Conservation (phyloP, 2,888 invertebrate species). For the Leptarthrus brevirostris region DNA sequence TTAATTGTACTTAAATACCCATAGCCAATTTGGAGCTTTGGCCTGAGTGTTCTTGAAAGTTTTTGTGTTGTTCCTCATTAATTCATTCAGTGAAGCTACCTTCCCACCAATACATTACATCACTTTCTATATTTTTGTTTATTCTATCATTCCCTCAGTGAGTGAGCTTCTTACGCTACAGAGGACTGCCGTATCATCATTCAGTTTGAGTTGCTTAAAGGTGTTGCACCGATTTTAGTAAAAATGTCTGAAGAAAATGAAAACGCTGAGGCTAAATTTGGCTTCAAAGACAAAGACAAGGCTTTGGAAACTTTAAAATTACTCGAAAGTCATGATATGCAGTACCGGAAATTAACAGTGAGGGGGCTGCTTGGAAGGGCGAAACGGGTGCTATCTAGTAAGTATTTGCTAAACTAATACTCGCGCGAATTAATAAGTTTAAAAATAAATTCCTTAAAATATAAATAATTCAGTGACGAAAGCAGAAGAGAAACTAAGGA, state of each 20-base stretch:
- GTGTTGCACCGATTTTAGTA: neutral
- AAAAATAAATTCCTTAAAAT: slow-evolving; percentile 57
- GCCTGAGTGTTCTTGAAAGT: neutral
- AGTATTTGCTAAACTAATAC: slow-evolving; percentile 55
- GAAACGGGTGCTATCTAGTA: slow-evolving; percentile 69
- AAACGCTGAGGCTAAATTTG: slow-evolving; percentile 73
- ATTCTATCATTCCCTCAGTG: slow-evolving; percentile 7
- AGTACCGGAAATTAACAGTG: slow-evolving; percentile 75
- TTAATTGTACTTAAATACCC: neutral
- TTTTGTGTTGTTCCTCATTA: neutral
- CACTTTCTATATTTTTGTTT: slow-evolving; percentile 8
- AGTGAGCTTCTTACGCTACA: neutral
- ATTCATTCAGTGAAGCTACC: neutral
- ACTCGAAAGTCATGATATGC: slow-evolving; percentile 73
- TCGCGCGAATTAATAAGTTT: slow-evolving; percentile 52
- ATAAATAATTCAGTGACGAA: slow-evolving; percentile 72
- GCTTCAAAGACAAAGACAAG: slow-evolving; percentile 79
- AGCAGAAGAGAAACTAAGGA: slow-evolving; percentile 76
- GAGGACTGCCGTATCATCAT: neutral
- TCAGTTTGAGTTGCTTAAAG: neutral
- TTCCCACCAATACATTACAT: slow-evolving; percentile 9
- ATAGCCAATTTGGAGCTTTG: neutral
- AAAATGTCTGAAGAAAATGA: slow-evolving; percentile 70
- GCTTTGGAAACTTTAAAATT: slow-evolving; percentile 75
- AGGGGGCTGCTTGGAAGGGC: slow-evolving; percentile 71